Evolutionary conservation across 2,797 vertebrate species (phyloP), one percentile per base, ranked within the genome.

Genomic region (Parauchenoglanis ngamensis): DNA sequence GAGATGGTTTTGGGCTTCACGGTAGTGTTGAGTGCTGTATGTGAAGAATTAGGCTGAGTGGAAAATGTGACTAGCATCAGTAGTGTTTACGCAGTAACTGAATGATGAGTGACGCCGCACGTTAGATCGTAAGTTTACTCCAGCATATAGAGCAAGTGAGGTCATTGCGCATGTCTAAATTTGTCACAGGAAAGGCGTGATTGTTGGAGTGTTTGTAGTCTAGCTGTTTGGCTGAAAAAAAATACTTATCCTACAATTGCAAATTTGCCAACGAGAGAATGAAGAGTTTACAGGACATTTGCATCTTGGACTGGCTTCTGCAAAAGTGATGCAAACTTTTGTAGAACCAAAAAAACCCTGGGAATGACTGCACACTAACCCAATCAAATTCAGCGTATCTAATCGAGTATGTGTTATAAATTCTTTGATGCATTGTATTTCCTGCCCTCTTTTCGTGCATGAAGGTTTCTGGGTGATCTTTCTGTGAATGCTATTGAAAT

Each of bases 291-390:
- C 19, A 67, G 28, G 21, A 15, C 17, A 63, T 85, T 78, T 85
- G 73, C 73, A 67, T 78, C 59, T 78, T 85, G 84, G 75, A 85
- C 61, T 67, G n/a, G 46, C 54, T 85, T 85, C 56, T 85, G 56
- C 72, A 85, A 56, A 70, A 72, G 67, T 70, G 44, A 21, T n/a
- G 21, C 23, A 73, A 4, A 52, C 70, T 61, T 76, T 85, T 85
- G 57, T 21, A 49, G 56, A 76, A 78, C 44, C 4, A 2, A 35
- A 63, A 31, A n/a, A 13, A 35, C 35, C 25, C 31, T 85, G 68
- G 83, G 54, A 75, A 61, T 75, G 54, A 5, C 2, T 19, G 35
- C 31, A 78, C 46, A 67, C 75, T 85, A 85, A 85, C 59, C 84
- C 28, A 85, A 85, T 85, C 72, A 78, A 65, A 85, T 17, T 25